Percentiles rank a stretch among this genome's conserved stretches.
phyloP scores from a whole-genome alignment of 2,797 vertebrate genomes.

The Chromobotia macracanthus region DNA sequence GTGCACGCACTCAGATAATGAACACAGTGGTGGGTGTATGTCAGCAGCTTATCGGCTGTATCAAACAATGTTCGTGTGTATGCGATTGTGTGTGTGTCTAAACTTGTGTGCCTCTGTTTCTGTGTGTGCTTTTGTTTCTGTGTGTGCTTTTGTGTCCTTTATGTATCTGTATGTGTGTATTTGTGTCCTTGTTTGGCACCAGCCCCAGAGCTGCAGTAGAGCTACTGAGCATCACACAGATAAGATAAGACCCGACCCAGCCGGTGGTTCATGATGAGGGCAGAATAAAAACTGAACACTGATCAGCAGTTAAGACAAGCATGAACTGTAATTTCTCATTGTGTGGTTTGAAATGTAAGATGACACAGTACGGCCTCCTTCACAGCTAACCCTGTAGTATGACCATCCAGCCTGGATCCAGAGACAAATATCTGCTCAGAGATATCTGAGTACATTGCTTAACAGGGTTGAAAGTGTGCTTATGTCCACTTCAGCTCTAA shows the following conservation, averaged over 20 bases:
- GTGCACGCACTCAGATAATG: neutral
- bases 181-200: conserved; percentile 7
- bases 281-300: conserved; percentile 24
- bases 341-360: conserved; percentile 10
- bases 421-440: conserved; percentile 15
- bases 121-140: neutral
- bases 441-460: neutral
- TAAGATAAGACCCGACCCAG: conserved; percentile 71
- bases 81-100: neutral
- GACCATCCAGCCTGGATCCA: conserved; percentile 1
- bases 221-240: conserved; percentile 75
- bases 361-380: neutral
- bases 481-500: neutral
- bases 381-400: conserved; percentile 18
- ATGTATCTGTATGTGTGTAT: conserved; percentile 31
- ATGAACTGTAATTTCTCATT: conserved; percentile 19
- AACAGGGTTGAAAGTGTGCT: neutral
- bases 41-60: neutral
- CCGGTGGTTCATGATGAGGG: conserved; percentile 36
- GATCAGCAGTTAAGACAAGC: conserved; percentile 29
- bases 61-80: neutral
- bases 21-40: conserved; percentile 8
- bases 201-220: conserved; percentile 62
- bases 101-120: conserved; percentile 1
- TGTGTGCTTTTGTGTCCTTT: neutral